Percentiles rank a stretch among this genome's conserved stretches.
Evolutionary conservation across 2,113 vertebrate genomes (phyloP).

Genomic region (Beaufortia kweichowensis): DNA sequence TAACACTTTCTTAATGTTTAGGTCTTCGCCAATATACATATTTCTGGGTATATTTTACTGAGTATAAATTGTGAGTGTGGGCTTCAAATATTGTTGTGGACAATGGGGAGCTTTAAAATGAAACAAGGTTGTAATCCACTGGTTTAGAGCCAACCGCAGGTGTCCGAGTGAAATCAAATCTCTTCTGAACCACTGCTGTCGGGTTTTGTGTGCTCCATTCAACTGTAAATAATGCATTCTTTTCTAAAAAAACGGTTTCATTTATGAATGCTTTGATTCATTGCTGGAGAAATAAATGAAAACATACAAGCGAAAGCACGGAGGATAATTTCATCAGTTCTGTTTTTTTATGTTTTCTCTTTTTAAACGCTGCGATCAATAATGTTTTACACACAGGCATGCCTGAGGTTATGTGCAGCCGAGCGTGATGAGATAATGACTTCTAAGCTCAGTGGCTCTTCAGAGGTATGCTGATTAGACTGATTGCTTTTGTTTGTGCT

Average conservation of each 20-base stretch:
- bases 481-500: constrained; percentile 35
- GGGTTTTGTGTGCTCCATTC: not conserved
- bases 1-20: too few relatives aligned
- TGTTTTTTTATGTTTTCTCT: constrained; percentile 19
- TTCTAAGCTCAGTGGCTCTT: constrained; percentile 46
- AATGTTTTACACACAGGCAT: constrained; percentile 17
- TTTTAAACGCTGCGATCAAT: constrained; percentile 40
- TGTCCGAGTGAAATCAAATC: not conserved
- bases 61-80: too few relatives aligned
- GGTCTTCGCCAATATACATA: too few relatives aligned
- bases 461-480: constrained; percentile 39
- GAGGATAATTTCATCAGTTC: constrained; percentile 28
- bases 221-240: not conserved
- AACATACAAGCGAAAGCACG: not conserved
- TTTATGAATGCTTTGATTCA: constrained; percentile 4
- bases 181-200: not conserved
- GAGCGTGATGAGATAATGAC: constrained; percentile 45
- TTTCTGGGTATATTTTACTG: too few relatives aligned
- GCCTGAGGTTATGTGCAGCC: constrained; percentile 43
- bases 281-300: constrained; percentile 1
- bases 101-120: too few relatives aligned
- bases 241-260: constrained; percentile 3
- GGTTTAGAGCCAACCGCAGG: not conserved
- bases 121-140: too few relatives aligned
- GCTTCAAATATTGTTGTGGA: too few relatives aligned